Base-by-base conservation (phyloP, 2,113 vertebrate species). In the Ochotona princeps region DNA sequence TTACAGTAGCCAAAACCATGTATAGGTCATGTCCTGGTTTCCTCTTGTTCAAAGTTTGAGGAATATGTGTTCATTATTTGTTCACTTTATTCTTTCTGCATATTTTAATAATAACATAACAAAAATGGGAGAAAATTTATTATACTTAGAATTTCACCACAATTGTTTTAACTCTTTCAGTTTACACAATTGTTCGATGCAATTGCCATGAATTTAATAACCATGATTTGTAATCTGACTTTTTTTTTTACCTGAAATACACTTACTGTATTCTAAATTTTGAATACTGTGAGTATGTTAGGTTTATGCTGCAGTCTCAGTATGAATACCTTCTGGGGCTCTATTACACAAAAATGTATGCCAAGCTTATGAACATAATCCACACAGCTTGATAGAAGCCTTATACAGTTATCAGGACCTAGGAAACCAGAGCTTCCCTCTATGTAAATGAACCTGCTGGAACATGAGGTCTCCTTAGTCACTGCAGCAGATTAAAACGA, bases 231-330 rank as follows among this genome's bases (percentile, higher is more conserved):
- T 82, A 69, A 51, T 69, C 44, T 87, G 47, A 72, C 72, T 61
- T 73, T 90, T 82, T 89, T 66, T 28, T n/a, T 92, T 89, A 44
- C 11, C 1, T 47, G 44, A 87, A 92, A 30, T 51, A 7, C 15
- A 75, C 49, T 70, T 83, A 15, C 21, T 30, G 51, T 74, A 61
- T 83, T 93, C 54, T 87, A 83, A 93, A 61, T 49, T 60, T 57
- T 69, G 67, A n/a, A 47, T 74, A 69, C 6, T 60, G 57, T 69
- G 20, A 54, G 78, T 74, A 75, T 47, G 21, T 9, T 67, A 76
- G 8, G 1, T 87, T 57, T 76, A 69, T 73, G 23, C 35, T 81
- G 5, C 20, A 86, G 38, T 44, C 4, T 44, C 38, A 21, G 80
- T 73, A 76, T 12, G 80, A 84, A 30, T 20, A 80, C 54, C 69